phyloP scores from a whole-genome alignment of 2,888 invertebrate species.

The Halictus quadricinctus region DNA sequence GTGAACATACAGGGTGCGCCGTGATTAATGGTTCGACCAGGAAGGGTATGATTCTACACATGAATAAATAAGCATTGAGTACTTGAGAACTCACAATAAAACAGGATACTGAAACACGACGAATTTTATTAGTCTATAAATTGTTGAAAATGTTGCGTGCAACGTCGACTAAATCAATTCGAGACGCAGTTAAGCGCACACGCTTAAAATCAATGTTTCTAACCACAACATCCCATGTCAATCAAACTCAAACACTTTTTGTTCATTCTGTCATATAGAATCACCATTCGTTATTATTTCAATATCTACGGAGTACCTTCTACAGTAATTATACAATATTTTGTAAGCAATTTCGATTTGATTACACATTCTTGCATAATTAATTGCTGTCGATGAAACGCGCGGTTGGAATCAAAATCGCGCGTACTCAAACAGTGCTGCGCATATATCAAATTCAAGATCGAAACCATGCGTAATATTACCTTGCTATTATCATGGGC shows the following conservation, averaged over 20 bases:
- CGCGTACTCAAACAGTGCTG: not conserved
- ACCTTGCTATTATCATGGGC: conserved; percentile 14
- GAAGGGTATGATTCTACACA: conserved; percentile 9
- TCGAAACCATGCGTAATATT: conserved; percentile 22
- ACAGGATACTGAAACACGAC: not conserved
- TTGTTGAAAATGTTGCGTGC: not conserved
- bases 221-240: not conserved
- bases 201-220: not conserved
- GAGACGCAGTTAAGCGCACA: not conserved
- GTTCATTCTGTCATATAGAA: not conserved
- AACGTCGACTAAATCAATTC: not conserved
- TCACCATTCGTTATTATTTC: not conserved
- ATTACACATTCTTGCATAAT: conserved; percentile 6
- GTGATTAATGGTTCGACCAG: not conserved
- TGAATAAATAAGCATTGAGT: not conserved
- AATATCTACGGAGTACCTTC: not conserved
- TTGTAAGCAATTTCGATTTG: not conserved
- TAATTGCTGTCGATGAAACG: conserved; percentile 18
- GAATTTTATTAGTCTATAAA: conserved; percentile 10
- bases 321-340: not conserved
- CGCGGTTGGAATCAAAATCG: not conserved
- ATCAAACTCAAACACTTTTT: not conserved
- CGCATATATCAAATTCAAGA: conserved; percentile 25
- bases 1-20: not conserved
- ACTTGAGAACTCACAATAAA: not conserved